Conservation (phyloP, 2,113 vertebrate genomes). For the Antechinus stuartii region DNA sequence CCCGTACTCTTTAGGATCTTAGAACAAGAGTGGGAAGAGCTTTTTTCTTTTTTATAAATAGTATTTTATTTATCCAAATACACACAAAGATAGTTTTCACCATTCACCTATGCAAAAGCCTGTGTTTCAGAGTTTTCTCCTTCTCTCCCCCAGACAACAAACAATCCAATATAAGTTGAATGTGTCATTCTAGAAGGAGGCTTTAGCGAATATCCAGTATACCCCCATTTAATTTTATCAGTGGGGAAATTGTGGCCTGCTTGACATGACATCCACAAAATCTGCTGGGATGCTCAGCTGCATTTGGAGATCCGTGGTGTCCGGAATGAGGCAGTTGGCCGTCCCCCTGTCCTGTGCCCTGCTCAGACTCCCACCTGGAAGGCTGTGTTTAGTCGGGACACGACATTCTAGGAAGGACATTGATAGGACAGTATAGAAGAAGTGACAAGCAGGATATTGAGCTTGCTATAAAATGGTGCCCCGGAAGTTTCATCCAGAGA, state of each 20-base stretch:
- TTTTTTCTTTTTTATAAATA: not conserved
- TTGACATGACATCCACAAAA: not conserved
- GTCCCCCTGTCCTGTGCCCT: not conserved
- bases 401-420: not conserved
- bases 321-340: not conserved
- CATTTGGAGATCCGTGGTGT: not conserved
- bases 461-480: not conserved
- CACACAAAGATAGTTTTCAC: no score
- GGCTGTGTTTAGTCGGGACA: not conserved
- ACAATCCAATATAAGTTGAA: no score
- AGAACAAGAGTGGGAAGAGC: not conserved
- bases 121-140: no score
- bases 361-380: not conserved
- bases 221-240: not conserved
- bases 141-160: no score
- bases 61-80: no score
- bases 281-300: not conserved
- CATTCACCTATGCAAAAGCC: no score
- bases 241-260: not conserved
- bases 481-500: not conserved
- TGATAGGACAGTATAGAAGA: not conserved
- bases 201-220: not conserved
- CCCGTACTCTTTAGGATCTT: not conserved
- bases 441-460: not conserved
- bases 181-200: not conserved